phyloP scores from a whole-genome alignment of 2,888 invertebrate genomes.

The Agriopis aurantiaria region DNA sequence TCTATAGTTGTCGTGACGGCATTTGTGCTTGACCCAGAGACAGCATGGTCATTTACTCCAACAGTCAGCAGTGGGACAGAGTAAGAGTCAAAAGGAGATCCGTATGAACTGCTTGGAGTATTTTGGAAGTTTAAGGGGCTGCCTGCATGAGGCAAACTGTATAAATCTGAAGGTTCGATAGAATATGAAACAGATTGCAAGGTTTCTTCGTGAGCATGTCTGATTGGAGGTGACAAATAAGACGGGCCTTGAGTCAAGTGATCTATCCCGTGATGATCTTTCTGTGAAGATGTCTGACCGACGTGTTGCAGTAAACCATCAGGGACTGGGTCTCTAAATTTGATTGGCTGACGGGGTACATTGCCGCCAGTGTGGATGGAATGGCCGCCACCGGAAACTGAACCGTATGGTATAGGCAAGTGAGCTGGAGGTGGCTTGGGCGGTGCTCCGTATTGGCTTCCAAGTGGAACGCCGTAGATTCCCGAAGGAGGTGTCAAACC shows the following conservation, averaged over 20 bases:
- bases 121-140: constrained; percentile 81
- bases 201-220: constrained; percentile 82
- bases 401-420: constrained; percentile 77
- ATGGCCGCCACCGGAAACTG: constrained; percentile 76
- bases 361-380: constrained; percentile 73
- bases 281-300: constrained; percentile 87
- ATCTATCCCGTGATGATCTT: constrained; percentile 87
- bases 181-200: constrained; percentile 72
- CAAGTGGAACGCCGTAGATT: constrained; percentile 87
- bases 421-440: constrained; percentile 65
- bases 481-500: constrained; percentile 88
- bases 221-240: constrained; percentile 89
- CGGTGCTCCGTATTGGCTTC: constrained; percentile 79
- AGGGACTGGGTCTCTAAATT: constrained; percentile 91
- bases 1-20: constrained; percentile 75
- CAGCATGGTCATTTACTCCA: constrained; percentile 80
- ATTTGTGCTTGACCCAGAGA: constrained; percentile 74
- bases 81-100: constrained; percentile 83
- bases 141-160: constrained; percentile 81
- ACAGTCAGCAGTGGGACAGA: constrained; percentile 77
- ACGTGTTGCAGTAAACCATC: constrained; percentile 89
- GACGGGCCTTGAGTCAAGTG: constrained; percentile 81
- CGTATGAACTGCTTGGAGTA: constrained; percentile 67
- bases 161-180: constrained; percentile 81
- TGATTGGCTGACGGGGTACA: constrained; percentile 87